A percentile compares a stretch with the other conserved stretches of the same genome.
These are phyloP conservation scores for Callipepla californica DNA, from an alignment of 2,113 vertebrate species.

Conservation along the genomic window DNA sequence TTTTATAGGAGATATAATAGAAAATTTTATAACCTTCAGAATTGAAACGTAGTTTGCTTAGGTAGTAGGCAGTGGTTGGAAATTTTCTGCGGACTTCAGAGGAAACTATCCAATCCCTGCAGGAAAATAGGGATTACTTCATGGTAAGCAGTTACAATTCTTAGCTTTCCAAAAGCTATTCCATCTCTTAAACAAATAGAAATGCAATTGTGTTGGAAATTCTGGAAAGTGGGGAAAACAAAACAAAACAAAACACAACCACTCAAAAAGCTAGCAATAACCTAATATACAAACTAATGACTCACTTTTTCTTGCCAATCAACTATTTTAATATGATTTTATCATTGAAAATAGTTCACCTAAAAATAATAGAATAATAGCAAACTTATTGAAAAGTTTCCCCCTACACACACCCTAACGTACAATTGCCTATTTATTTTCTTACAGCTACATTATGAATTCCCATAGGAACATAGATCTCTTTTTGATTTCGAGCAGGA, in stretches of 20 bases:
- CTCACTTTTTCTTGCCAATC: constrained; percentile 35
- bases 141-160: neutral
- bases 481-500: constrained; percentile 70
- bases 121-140: constrained; percentile 17
- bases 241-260: neutral
- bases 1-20: neutral
- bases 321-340: constrained; percentile 38
- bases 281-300: neutral
- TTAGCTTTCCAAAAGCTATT: neutral
- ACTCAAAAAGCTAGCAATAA: neutral
- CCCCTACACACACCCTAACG: neutral
- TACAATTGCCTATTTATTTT: constrained; percentile 71
- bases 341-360: constrained; percentile 1
- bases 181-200: constrained; percentile 29
- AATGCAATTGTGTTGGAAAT: constrained; percentile 31
- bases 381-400: constrained; percentile 3
- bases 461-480: constrained; percentile 34
- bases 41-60: neutral
- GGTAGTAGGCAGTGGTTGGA: neutral
- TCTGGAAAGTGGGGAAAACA: neutral
- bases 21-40: neutral
- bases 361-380: constrained; percentile 46
- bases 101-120: neutral
- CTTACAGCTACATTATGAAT: constrained; percentile 55
- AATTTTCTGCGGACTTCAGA: constrained; percentile 21